Conservation (phyloP, 2,888 invertebrate genomes). For the Cremastinae sp. region DNA sequence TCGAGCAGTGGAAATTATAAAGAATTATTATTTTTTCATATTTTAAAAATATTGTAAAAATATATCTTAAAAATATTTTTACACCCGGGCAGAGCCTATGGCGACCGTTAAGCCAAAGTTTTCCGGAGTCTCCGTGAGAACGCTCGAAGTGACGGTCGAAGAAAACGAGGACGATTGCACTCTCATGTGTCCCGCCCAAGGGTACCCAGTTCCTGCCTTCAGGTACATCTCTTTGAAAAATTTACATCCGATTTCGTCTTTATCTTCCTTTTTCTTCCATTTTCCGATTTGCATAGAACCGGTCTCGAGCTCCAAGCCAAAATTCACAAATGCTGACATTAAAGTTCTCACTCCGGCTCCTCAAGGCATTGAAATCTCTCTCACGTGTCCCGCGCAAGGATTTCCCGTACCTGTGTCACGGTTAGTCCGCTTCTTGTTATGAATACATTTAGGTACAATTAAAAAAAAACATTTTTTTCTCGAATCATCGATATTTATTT, state of each 20-base stretch:
- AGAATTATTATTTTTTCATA: not conserved
- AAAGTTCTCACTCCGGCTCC: slow-evolving; percentile 76
- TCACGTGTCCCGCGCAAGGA: slow-evolving; percentile 83
- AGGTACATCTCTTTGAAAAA: slow-evolving; percentile 59
- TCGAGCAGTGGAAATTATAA: not conserved
- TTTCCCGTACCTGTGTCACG: slow-evolving; percentile 80
- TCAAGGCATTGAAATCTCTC: slow-evolving; percentile 75
- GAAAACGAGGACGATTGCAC: slow-evolving; percentile 79
- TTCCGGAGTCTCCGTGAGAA: slow-evolving; percentile 73
- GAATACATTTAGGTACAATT: too few species aligned
- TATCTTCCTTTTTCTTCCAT: slow-evolving; percentile 14
- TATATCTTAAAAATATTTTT: slow-evolving; percentile 24
- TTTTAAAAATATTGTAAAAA: slow-evolving; percentile 1
- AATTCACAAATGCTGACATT: slow-evolving; percentile 76
- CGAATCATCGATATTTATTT: not conserved
- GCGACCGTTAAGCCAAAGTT: slow-evolving; percentile 86
- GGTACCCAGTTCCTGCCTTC: slow-evolving; percentile 82
- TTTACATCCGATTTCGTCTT: slow-evolving; percentile 8
- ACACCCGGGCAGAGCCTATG: slow-evolving; percentile 84
- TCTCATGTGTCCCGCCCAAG: slow-evolving; percentile 82
- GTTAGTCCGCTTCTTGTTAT: slow-evolving; percentile 69
- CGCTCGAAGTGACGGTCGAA: slow-evolving; percentile 73
- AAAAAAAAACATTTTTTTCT: too few species aligned
- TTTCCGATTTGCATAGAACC: slow-evolving; percentile 82
- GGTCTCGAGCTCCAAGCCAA: slow-evolving; percentile 87